These are phyloP conservation scores for Plemyria rubiginata DNA, from an alignment of 2,888 invertebrate species.

Conservation along the genomic window DNA sequence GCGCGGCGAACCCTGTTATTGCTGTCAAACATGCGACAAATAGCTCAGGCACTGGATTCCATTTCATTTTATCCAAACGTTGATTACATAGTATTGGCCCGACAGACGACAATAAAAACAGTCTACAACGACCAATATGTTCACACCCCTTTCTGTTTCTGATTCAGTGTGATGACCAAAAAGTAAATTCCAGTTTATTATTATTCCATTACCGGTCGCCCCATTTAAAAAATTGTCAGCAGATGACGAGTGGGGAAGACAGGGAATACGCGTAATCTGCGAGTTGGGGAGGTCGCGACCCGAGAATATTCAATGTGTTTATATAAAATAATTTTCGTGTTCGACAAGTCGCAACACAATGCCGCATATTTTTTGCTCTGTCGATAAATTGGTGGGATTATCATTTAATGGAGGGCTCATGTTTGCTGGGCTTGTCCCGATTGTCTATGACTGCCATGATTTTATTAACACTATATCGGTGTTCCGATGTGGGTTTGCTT, in stretches of 20 bases:
- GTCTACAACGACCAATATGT: conserved; percentile 78
- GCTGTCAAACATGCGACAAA: conserved; percentile 85
- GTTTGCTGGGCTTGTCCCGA: conserved; percentile 79
- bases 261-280: conserved; percentile 66
- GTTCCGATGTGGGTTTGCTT: conserved; percentile 63
- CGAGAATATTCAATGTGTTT: conserved; percentile 82
- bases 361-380: conserved; percentile 78
- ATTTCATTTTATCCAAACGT: conserved; percentile 77
- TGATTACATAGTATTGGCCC: conserved; percentile 83
- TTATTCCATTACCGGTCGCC: conserved; percentile 83
- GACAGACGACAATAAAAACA: conserved; percentile 77
- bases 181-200: conserved; percentile 85
- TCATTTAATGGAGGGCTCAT: conserved; percentile 85
- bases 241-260: conserved; percentile 75
- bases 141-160: conserved; percentile 83
- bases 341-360: conserved; percentile 83
- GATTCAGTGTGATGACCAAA: conserved; percentile 82
- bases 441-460: conserved; percentile 82
- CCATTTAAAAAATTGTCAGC: conserved; percentile 84
- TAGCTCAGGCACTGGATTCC: conserved; percentile 73
- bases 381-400: conserved; percentile 84
- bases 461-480: conserved; percentile 80
- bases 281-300: conserved; percentile 67
- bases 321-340: conserved; percentile 85
- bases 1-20: conserved; percentile 82